Evolutionary conservation across 2,797 vertebrate genomes (phyloP).

Genomic region (Scleropages formosus): DNA sequence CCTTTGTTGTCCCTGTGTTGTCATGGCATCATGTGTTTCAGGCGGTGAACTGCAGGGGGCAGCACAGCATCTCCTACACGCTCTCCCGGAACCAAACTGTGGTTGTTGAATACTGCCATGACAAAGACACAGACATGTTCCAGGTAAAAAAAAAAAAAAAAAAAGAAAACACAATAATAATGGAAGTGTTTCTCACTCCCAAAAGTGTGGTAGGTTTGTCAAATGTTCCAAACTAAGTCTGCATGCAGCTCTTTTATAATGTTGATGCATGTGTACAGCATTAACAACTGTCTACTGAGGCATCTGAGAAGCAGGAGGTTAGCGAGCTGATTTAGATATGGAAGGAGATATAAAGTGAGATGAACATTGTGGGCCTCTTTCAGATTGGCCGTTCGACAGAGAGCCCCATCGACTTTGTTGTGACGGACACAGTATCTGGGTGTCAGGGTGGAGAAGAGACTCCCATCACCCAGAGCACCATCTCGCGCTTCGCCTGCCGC

Average conservation of each 20-base stretch:
- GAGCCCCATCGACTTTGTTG: constrained; percentile 96
- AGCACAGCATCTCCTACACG: constrained; percentile 96
- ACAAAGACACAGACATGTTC: constrained; percentile 98
- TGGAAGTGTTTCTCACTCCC: too few species aligned
- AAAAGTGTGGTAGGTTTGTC: too few species aligned
- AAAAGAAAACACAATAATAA: too few species aligned
- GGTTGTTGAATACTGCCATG: constrained; percentile 94
- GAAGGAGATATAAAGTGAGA: too few species aligned
- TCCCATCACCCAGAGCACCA: constrained; percentile 96
- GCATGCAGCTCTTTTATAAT: too few species aligned
- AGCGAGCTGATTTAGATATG: too few species aligned
- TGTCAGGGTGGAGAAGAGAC: constrained; percentile 84
- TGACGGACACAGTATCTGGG: constrained; percentile 94
- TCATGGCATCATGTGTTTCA: constrained; percentile 55
- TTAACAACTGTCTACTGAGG: too few species aligned
- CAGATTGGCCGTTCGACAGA: constrained; percentile 97
- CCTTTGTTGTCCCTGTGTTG: not conserved
- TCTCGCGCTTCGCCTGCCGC: constrained; percentile 94
- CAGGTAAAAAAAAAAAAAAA: constrained; percentile 86
- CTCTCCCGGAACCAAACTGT: constrained; percentile 95
- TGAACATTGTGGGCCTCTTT: constrained; percentile 11
- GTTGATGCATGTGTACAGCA: too few species aligned
- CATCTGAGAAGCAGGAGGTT: too few species aligned
- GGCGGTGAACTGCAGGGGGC: constrained; percentile 93
- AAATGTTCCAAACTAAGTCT: too few species aligned